Evolutionary conservation across 2,113 vertebrate species (phyloP).

Genomic region (Brachypteracias leptosomus): DNA sequence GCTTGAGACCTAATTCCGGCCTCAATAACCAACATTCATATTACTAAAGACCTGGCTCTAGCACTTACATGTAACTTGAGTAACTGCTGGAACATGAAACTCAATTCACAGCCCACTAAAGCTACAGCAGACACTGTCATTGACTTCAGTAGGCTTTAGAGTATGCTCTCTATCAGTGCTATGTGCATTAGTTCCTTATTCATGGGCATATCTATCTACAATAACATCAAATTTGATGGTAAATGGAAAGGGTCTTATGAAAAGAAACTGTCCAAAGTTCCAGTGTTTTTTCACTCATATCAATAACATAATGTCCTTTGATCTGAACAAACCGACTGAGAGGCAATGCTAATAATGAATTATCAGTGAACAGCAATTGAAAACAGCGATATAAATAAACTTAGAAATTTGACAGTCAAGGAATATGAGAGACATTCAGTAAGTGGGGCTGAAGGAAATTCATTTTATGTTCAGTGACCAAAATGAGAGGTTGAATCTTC

Average conservation of each 20-base stretch:
- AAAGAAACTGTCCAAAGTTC: neutral
- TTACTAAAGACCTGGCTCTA: neutral
- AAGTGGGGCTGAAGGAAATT: neutral
- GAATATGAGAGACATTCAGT: neutral
- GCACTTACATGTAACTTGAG: slow-evolving; percentile 4
- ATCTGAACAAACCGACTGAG: neutral
- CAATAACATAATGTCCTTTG: neutral
- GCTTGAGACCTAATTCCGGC: neutral
- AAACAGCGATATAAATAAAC: neutral
- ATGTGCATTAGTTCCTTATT: neutral
- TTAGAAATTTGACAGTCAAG: neutral
- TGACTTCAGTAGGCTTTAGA: neutral
- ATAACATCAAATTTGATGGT: neutral
- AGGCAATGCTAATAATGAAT: neutral
- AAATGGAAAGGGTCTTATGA: neutral
- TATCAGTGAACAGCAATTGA: neutral
- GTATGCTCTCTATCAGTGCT: neutral
- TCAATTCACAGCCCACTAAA: neutral
- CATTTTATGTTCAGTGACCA: neutral
- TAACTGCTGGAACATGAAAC: slow-evolving; percentile 21
- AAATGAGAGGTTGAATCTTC: neutral
- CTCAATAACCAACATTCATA: neutral
- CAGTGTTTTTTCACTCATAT: neutral
- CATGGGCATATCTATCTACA: too few relatives aligned
- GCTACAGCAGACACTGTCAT: neutral